Evolutionary conservation across 2,797 vertebrate genomes (phyloP), one percentile per base, ranked within the genome.

Genomic region (Synanceia verrucosa): DNA sequence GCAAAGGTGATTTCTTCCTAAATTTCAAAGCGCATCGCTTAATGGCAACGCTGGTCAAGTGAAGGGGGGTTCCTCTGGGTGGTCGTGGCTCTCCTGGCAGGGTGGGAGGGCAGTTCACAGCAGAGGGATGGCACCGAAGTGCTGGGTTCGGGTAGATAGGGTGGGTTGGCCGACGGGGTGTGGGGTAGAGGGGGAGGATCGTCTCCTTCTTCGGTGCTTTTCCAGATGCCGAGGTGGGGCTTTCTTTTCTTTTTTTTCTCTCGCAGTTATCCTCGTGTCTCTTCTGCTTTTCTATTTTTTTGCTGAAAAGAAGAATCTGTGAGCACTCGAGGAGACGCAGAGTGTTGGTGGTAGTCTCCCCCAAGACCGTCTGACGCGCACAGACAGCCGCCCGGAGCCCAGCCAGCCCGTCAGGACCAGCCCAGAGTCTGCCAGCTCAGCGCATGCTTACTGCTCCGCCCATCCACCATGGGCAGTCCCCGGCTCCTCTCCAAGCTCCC

Each of bases 361-460:
- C 89, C 75, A 76, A 90, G 83, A 86, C 88, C 89, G 89, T 92
- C 88, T 91, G 88, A 90, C 80, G 88, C 83, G 75, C 88, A 77
- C 80, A 91, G 92, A 89, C 91, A 89, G 91, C 81, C 87, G 86
- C 89, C 93, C 91, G 91, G 92, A 94, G 93, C 89, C 79, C 90
- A 93, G 92, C 89, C 93, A 92, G 92, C 91, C 93, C 92, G 91
- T 91, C 91, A 93, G 92, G 91, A 93, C 90, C 88, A 91, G 92
- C 92, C 89, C 91, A 85, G 84, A 86, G 86, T 91, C 88, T 93
- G 94, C 94, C 94, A 94, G 92, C 92, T 94, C 93, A 93, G 94
- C 94, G 93, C 94, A 92, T 92, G 93, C 93, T 90, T 90, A 84
- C 89, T 85, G 92, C 94, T 93, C 94, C 94, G 92, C 94, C 94